Percentiles rank a stretch among this genome's conserved stretches.
Conservation (phyloP, 92 coral and sea anemone species). For the Porites lobata region DNA sequence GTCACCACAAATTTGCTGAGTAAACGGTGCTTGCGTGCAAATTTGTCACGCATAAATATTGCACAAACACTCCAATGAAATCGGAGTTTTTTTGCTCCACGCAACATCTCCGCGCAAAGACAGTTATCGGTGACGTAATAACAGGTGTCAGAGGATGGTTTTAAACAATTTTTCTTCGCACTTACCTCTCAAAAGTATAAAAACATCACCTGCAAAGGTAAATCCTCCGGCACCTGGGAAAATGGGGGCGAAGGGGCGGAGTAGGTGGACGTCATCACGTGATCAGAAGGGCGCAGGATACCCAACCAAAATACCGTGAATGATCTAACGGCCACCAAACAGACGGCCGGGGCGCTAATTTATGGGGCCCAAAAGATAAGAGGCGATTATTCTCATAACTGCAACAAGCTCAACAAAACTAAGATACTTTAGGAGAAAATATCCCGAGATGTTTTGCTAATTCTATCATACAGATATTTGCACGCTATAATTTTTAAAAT, state of each 20-base stretch:
- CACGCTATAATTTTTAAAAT: no score
- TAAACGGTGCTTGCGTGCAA: conserved; percentile 5
- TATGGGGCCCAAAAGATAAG: no score
- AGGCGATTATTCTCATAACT: no score
- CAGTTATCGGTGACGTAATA: background rate
- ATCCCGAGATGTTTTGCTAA: no score
- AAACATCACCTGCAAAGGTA: background rate
- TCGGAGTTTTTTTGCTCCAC: background rate
- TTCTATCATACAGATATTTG: no score
- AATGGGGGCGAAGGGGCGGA: background rate
- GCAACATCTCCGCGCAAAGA: background rate
- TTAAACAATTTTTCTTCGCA: background rate
- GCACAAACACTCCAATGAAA: background rate
- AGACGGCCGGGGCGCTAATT: no score
- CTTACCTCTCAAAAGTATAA: background rate
- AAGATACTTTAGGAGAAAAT: no score
- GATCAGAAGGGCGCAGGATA: background rate
- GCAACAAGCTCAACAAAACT: no score
- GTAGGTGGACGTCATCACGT: background rate
- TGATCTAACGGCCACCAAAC: no score
- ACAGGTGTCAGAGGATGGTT: conserved; percentile 9
- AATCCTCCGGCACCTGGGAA: background rate
- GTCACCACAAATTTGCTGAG: background rate
- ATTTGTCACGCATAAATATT: background rate
- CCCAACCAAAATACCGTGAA: background rate